Percentiles rank a stretch among this genome's conserved stretches.
These are phyloP conservation scores for Psilopogon haemacephalus DNA, from an alignment of 2,113 vertebrate genomes.

Conservation along the genomic window DNA sequence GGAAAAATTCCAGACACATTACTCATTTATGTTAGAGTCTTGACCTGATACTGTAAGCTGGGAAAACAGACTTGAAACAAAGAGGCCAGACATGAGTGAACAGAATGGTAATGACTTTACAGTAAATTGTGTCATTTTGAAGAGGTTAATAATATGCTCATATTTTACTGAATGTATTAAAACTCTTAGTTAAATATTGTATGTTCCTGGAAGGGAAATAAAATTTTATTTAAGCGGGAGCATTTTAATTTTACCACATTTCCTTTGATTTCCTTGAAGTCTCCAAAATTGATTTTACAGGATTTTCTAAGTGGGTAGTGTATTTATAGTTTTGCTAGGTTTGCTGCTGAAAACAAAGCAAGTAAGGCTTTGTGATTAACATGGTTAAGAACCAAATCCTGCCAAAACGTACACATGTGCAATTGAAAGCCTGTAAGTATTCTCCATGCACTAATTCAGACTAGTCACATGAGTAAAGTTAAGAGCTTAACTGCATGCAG, in stretches of 20 bases:
- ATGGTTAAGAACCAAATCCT: neutral
- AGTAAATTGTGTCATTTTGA: conserved; percentile 54
- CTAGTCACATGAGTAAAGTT: conserved; percentile 55
- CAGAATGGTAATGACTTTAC: conserved; percentile 62
- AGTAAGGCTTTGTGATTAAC: conserved; percentile 32
- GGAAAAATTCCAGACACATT: conserved; percentile 70
- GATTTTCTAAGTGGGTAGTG: conserved; percentile 39
- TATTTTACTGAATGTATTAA: conserved; percentile 58
- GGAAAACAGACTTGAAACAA: conserved; percentile 70
- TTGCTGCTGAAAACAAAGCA: conserved; percentile 40
- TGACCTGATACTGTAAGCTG: conserved; percentile 68
- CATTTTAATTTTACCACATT: conserved; percentile 61
- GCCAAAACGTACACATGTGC: conserved; percentile 51
- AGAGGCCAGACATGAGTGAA: conserved; percentile 64
- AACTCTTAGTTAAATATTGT: conserved; percentile 62
- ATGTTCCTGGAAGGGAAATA: conserved; percentile 68
- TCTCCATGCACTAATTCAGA: conserved; percentile 32
- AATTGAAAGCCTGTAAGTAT: conserved; percentile 20
- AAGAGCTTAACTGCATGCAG: conserved; percentile 56
- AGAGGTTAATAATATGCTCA: conserved; percentile 57
- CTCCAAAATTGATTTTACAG: conserved; percentile 56
- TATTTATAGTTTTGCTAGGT: conserved; percentile 11
- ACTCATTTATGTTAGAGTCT: conserved; percentile 66
- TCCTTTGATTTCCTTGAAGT: conserved; percentile 66
- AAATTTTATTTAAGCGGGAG: conserved; percentile 52